These are phyloP conservation scores for Phoenicopterus ruber DNA, from an alignment of 2,113 vertebrate genomes.

Conservation along the genomic window DNA sequence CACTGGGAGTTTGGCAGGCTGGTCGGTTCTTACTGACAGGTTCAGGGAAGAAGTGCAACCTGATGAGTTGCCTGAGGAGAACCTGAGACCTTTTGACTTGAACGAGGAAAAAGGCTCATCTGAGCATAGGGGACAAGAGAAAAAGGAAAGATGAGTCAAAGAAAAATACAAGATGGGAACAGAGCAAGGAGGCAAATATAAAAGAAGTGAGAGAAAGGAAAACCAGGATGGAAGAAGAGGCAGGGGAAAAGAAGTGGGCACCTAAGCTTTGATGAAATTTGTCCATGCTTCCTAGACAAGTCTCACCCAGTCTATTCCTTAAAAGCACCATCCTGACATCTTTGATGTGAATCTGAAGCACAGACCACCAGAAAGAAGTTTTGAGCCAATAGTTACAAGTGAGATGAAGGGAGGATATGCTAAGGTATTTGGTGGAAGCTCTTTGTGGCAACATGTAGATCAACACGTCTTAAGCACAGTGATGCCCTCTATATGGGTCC, in stretches of 20 bases:
- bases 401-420: background rate
- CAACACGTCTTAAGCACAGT: background rate
- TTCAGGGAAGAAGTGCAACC: background rate
- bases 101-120: background rate
- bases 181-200: background rate
- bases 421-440: background rate
- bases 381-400: background rate
- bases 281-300: background rate
- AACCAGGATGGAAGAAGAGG: background rate
- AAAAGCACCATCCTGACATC: background rate
- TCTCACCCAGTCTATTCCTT: background rate
- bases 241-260: background rate
- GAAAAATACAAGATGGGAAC: background rate
- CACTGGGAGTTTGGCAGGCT: background rate
- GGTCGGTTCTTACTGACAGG: accelerated
- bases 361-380: background rate
- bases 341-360: background rate
- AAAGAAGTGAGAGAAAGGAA: background rate
- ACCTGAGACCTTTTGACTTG: background rate
- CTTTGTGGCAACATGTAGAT: background rate
- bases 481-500: background rate
- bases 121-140: background rate
- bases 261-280: background rate
- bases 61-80: background rate
- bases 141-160: background rate